Conservation (phyloP, 2,888 invertebrate genomes). For the Drosophila suboccidentalis region DNA sequence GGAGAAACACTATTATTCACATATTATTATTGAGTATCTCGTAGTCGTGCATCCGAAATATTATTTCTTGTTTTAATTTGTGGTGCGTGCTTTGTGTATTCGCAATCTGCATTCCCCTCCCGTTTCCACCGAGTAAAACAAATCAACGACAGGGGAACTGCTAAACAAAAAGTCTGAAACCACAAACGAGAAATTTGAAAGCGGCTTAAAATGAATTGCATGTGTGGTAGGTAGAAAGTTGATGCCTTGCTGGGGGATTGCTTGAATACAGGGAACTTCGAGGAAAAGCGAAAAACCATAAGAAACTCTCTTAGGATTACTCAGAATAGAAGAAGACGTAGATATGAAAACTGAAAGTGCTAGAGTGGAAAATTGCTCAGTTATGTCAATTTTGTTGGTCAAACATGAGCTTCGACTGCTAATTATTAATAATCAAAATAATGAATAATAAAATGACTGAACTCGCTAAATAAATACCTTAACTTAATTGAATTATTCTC, state of each 20-base stretch:
- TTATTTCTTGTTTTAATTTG: conserved; percentile 65
- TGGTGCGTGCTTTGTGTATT: conserved; percentile 65
- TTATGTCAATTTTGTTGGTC: not conserved
- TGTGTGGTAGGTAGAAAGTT: conserved; percentile 40
- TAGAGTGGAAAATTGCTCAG: not conserved
- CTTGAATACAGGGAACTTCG: conserved; percentile 12
- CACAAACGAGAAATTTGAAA: conserved; percentile 28
- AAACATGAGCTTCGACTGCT: not conserved
- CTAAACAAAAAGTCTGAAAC: conserved; percentile 18
- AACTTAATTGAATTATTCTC: not conserved
- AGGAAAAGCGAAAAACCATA: conserved; percentile 6
- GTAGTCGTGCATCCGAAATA: too few relatives aligned
- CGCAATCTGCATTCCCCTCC: conserved; percentile 55
- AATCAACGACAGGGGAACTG: conserved; percentile 2
- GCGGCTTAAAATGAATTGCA: conserved; percentile 62
- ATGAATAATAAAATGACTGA: not conserved
- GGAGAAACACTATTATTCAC: not conserved
- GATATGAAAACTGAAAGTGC: not conserved
- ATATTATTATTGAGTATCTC: not conserved
- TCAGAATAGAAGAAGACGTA: not conserved
- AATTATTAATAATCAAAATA: not conserved
- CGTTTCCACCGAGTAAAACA: conserved; percentile 1
- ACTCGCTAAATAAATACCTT: not conserved
- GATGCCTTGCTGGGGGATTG: conserved; percentile 12
- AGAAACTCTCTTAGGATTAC: conserved; percentile 31